These are phyloP conservation scores for Desmodus rotundus DNA, from an alignment of 2,113 vertebrate genomes.

Conservation along the genomic window DNA sequence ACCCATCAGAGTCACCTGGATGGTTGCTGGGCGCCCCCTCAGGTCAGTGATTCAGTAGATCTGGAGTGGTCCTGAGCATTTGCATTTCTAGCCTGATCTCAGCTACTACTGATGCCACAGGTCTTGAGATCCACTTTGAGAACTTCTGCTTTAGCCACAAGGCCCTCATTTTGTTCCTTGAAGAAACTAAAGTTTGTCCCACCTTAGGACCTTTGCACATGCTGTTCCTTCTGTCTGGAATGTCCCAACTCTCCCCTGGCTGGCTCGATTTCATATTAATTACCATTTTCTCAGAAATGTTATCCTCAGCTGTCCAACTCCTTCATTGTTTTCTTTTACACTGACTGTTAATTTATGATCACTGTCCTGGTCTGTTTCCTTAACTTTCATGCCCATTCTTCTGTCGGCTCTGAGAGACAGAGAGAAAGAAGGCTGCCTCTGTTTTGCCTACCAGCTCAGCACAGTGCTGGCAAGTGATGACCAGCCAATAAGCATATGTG, in stretches of 20 bases:
- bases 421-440: neutral
- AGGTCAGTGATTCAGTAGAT: neutral
- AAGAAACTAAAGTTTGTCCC: neutral
- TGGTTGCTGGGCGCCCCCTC: neutral
- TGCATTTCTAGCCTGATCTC: neutral
- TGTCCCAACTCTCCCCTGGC: neutral
- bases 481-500: neutral
- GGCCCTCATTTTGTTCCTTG: neutral
- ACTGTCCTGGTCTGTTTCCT: neutral
- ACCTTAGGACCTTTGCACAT: neutral
- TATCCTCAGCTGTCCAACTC: neutral
- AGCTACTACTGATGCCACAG: no score
- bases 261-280: neutral
- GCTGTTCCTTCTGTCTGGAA: neutral
- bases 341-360: rapidly evolving
- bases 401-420: neutral
- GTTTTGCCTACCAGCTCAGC: neutral
- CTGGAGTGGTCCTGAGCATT: neutral
- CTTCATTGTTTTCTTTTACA: neutral
- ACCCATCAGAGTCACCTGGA: neutral
- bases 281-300: neutral
- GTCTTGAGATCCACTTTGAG: neutral
- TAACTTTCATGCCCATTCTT: neutral
- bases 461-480: neutral
- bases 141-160: neutral